Evolutionary conservation across 35 echinoderm and acorn worm genomes (phyloP), one percentile per base, ranked within the genome.

Genomic region (Heliocidaris erythrogramma): DNA sequence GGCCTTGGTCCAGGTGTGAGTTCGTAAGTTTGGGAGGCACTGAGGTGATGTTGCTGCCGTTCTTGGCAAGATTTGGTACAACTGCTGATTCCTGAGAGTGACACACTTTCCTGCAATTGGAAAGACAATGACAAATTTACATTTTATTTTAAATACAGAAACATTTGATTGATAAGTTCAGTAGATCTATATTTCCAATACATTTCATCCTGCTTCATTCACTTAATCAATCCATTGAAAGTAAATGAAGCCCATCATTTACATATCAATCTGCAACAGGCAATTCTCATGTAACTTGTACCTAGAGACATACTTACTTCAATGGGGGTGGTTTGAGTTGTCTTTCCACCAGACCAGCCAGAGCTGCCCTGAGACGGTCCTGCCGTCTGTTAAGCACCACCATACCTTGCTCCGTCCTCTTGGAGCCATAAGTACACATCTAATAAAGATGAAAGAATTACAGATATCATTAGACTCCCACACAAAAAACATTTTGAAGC

Each of bases 361-460:
- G 47, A 42, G 97, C 94, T 88, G 97, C 95, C 88, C 97, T 93
- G 69, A 98, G 93, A 31, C 94, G 87, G 85, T 96, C 96, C 92
- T 96, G 88, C 85, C 92, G 94, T 93, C 97, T 78, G 88, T 94
- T 98, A 89, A 96, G 95, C 50, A 97, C 96, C 49, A 96, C 88
- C 48, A 95, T 59, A 31, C 97, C 95, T 24, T 95, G 94, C 69
- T 96, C 96, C 48, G 95, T 92, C 24, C 85, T 94, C 94, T 94
- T 95, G 49, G 97, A 94, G 94, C 97, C 97, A 95, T 95, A 98
- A 52, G 96, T 96, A 97, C 96, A 97, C 95, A 96, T 97, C 97
- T 98, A 60, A 18, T 24, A 49, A 7, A 95, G 49, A 30, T 31
- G 94, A 7, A 85, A 88, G 27, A 24, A 35, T 18, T 11, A 93